phyloP scores from a whole-genome alignment of 30 jellyfish, hydroid and myxozoan genomes.

The Pseudorhiza aurosa region DNA sequence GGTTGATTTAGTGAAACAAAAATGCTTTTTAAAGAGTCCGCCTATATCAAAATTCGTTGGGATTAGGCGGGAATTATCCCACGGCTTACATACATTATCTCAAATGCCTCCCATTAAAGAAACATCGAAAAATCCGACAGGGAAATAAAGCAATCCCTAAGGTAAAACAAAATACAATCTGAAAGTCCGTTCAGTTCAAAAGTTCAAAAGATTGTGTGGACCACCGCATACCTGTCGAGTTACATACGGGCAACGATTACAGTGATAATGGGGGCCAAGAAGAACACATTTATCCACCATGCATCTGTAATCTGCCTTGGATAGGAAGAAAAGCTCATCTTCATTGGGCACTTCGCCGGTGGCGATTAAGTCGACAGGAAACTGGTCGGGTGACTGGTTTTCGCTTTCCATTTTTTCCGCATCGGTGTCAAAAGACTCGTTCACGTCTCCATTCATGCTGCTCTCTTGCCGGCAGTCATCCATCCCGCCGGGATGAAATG shows the following conservation, averaged over 20 bases:
- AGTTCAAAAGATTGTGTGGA: too few species aligned
- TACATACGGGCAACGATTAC: slow-evolving; percentile 65
- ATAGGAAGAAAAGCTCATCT: slow-evolving; percentile 51
- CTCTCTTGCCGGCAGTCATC: slow-evolving; percentile 28
- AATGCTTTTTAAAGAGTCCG: too few species aligned
- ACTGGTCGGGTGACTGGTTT: background rate
- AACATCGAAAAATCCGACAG: too few species aligned
- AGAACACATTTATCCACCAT: slow-evolving; percentile 40
- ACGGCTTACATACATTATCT: too few species aligned
- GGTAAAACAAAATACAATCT: too few species aligned
- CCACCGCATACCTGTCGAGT: slow-evolving; percentile 51
- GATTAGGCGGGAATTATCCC: too few species aligned
- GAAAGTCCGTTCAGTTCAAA: too few species aligned
- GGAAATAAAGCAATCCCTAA: too few species aligned
- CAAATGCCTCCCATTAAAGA: too few species aligned
- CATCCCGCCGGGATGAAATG: background rate
- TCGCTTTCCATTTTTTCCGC: background rate
- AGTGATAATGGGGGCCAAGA: slow-evolving; percentile 58
- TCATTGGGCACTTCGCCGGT: slow-evolving; percentile 27
- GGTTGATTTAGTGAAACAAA: too few species aligned
- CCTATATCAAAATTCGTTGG: too few species aligned
- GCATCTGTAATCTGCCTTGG: slow-evolving; percentile 40
- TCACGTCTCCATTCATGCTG: slow-evolving; percentile 26
- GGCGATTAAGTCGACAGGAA: slow-evolving; percentile 5
- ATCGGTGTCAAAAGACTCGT: slow-evolving; percentile 9